Conservation (phyloP, 2,797 vertebrate genomes). For the Dryobates pubescens region DNA sequence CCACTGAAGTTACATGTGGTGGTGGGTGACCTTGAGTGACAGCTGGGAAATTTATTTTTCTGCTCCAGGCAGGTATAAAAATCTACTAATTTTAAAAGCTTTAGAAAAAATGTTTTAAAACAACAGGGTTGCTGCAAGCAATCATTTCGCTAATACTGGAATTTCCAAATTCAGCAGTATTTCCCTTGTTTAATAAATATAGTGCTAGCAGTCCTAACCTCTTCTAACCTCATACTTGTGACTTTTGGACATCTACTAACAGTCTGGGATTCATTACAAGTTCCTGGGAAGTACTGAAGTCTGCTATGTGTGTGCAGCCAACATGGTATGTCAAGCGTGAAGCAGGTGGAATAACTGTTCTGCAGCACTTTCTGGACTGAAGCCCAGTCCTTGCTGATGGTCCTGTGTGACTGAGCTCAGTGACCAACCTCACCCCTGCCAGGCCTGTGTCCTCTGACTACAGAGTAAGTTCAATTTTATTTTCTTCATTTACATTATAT, state of each 20-base stretch:
- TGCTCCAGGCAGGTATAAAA: no score
- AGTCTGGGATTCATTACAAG: neutral
- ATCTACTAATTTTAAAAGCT: no score
- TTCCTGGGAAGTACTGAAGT: neutral
- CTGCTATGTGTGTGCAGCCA: accelerated
- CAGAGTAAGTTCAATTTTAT: neutral
- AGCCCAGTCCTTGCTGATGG: neutral
- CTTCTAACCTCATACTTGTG: neutral
- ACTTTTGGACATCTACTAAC: neutral
- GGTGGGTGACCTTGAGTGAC: neutral
- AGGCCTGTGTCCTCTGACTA: neutral
- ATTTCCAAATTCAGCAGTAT: no score
- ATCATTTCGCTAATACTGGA: no score
- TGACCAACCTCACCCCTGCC: neutral
- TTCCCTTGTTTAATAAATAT: neutral
- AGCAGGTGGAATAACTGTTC: neutral
- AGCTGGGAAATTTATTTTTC: no score
- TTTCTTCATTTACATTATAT: neutral
- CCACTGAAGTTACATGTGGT: neutral
- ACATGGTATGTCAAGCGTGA: accelerated
- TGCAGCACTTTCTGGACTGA: neutral
- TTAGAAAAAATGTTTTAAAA: no score
- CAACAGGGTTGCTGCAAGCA: no score
- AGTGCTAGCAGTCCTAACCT: accelerated
- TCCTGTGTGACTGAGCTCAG: neutral